Base-by-base conservation (phyloP, 2,888 invertebrate species). In the Shargacucullia verbasci region DNA sequence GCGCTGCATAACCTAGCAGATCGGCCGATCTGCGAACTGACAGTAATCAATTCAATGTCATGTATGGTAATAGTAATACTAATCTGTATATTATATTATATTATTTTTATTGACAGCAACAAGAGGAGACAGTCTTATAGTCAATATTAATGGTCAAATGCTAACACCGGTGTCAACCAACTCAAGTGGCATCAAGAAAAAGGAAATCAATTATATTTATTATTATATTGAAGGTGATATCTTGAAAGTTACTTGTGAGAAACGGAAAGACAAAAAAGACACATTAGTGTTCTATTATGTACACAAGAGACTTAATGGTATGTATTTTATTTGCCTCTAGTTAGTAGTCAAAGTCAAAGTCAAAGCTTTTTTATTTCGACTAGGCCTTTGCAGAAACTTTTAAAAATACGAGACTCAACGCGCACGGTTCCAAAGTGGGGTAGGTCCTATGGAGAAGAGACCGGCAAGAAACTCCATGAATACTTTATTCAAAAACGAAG, bases 181-280 rank as follows among this genome's bases (percentile, higher is more conserved):
- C 1, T 29, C 29, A 31, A 43, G 0, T 7, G 2, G 1, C 9
- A 43, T 0, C 11, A 10, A 11, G 8, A 13, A 6, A 0, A 9
- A 14, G 1, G 9, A 37, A 6, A 29, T 27, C 8, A 0, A 25
- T 10, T 59, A 46, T 10, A n/a, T 9, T 0, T 60, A 52, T 14
- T 52, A 11, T 9, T 63, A 35, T 14, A 20, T 43, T 9, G 8
- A 29, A 0, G 41, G 29, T 7, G 50, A 46, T 1, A 0, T 3
- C 7, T 11, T 67, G 0, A 39, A 31, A 31, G 10, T 67, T 1
- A 60, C 31, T 0, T 63, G 68, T 35, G 27, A 15, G 25, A 59
- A 46, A 10, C 15, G 25, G n/a, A 1, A 8, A 0, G n/a, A 0
- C 9, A 5, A 6, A 8, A 10, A 0, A 7, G 45, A 45, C 27